phyloP scores from a whole-genome alignment of 2,888 invertebrate species.

The Drosophila affinis region DNA sequence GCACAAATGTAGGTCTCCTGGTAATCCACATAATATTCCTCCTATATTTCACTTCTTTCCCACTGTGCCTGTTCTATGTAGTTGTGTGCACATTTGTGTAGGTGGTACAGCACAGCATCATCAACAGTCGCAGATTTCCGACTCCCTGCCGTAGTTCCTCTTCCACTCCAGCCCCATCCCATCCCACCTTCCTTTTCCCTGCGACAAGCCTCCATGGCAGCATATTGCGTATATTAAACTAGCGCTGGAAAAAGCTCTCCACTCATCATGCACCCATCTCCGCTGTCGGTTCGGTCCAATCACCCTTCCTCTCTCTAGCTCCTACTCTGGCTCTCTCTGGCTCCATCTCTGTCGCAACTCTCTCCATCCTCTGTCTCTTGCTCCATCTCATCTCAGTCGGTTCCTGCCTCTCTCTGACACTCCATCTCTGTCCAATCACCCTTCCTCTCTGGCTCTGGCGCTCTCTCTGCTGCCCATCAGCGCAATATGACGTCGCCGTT shows the following conservation, averaged over 20 bases:
- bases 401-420: constrained; percentile 1
- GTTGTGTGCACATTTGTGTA: constrained; percentile 13
- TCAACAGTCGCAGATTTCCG: constrained; percentile 37
- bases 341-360: background rate
- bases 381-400: background rate
- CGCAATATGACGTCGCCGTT: constrained; percentile 38
- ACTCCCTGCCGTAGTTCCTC: constrained; percentile 19
- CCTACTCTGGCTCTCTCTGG: background rate
- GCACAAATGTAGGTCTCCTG: background rate
- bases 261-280: constrained; percentile 11
- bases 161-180: constrained; percentile 3
- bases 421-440: background rate
- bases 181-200: background rate
- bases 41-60: background rate
- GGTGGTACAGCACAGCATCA: constrained; percentile 22
- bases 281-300: constrained; percentile 7
- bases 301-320: constrained; percentile 2
- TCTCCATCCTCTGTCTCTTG: no score
- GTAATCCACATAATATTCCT: background rate
- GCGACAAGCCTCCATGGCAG: constrained; percentile 24
- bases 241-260: constrained; percentile 30
- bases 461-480: constrained; percentile 4
- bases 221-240: constrained; percentile 61
- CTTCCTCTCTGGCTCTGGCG: background rate
- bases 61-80: constrained; percentile 14